Conservation (phyloP, 2,113 vertebrate species). For the Odobenus rosmarus region DNA sequence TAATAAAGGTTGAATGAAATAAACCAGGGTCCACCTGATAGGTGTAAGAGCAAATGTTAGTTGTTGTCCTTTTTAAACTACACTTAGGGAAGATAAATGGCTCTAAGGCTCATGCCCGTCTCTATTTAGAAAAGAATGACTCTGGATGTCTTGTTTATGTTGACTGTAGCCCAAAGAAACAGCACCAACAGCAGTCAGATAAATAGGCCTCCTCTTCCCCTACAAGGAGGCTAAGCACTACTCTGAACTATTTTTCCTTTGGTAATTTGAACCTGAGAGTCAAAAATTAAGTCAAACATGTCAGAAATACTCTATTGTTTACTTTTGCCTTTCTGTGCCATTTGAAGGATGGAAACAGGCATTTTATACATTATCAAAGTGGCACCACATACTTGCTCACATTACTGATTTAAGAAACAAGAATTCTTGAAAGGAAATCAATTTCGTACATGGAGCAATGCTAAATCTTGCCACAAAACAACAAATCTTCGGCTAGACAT, state of each 20-base stretch:
- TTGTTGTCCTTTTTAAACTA: background rate
- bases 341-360: conserved; percentile 48
- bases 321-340: conserved; percentile 22
- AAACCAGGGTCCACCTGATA: background rate
- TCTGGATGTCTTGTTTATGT: background rate
- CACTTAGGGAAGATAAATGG: background rate
- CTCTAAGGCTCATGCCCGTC: background rate
- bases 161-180: background rate
- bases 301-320: conserved; percentile 59
- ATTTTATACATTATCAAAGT: conserved; percentile 66
- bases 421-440: conserved; percentile 75
- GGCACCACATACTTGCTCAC: conserved; percentile 36
- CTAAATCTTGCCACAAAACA: conserved; percentile 56
- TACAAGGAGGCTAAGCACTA: background rate
- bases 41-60: background rate
- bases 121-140: background rate
- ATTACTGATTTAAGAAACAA: conserved; percentile 69
- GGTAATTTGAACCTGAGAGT: conserved; percentile 1
- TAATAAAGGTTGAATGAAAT: background rate
- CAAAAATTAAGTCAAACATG: conserved; percentile 51
- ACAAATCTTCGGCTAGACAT: conserved; percentile 44
- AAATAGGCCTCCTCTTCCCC: background rate
- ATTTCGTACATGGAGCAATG: conserved; percentile 54
- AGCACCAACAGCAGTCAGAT: background rate
- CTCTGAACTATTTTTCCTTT: conserved; percentile 7